Evolutionary conservation across 2,797 vertebrate genomes (phyloP).

Genomic region (Euphonia xanthogaster): DNA sequence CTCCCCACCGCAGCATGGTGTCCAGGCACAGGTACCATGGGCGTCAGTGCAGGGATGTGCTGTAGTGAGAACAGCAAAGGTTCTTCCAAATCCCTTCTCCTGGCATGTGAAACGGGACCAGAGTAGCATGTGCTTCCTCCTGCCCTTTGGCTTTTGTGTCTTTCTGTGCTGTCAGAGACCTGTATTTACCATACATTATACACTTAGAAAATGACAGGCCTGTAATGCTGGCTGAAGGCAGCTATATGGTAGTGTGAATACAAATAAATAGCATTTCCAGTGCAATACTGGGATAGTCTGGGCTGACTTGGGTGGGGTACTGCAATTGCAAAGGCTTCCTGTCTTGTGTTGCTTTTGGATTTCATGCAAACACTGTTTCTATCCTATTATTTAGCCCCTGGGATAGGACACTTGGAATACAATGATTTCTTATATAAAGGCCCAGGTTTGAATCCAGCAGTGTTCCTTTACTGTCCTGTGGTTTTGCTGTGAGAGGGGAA

Average conservation of each 20-base stretch:
- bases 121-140: not conserved
- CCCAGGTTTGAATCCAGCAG: not conserved
- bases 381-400: not conserved
- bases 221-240: not conserved
- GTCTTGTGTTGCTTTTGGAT: not conserved
- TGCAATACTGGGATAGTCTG: not conserved
- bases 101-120: accelerated
- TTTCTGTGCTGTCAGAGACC: not conserved
- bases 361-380: not conserved
- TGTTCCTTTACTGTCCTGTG: not conserved
- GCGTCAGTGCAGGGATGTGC: not conserved
- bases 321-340: not conserved
- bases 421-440: not conserved
- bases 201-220: not conserved
- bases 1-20: accelerated
- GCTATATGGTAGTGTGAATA: not conserved
- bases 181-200: not conserved
- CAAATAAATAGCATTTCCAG: not conserved
- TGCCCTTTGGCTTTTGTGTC: not conserved
- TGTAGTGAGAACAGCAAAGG: accelerated
- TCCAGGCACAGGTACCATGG: accelerated
- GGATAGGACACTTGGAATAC: not conserved
- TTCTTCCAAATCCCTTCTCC: not conserved
- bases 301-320: not conserved
- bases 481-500: not conserved